phyloP scores from a whole-genome alignment of 2,888 invertebrate genomes.

The Sesamia inferens region DNA sequence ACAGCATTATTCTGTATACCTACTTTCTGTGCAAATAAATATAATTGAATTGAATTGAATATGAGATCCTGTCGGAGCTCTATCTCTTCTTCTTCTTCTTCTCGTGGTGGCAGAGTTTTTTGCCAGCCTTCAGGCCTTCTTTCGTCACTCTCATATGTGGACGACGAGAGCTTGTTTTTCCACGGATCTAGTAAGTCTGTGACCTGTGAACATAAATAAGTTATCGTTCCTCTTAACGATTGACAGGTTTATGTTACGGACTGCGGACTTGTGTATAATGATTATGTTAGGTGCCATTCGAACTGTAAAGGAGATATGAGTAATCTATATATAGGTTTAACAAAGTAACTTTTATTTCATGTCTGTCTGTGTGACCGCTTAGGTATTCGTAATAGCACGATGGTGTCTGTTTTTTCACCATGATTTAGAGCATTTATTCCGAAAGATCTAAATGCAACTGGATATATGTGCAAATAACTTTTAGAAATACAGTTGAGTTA shows the following conservation, averaged over 20 bases:
- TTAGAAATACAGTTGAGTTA: no score
- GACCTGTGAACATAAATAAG: slow-evolving; percentile 28
- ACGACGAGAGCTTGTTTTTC: slow-evolving; percentile 16
- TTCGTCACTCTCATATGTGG: no score
- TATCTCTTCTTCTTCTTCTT: no score
- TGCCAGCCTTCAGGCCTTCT: no score
- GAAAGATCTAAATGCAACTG: no score
- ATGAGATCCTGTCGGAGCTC: no score
- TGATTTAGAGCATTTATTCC: background rate
- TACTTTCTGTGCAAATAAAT: no score
- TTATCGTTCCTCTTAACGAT: slow-evolving; percentile 29
- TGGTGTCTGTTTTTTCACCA: background rate
- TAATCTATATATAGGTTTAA: slow-evolving; percentile 3
- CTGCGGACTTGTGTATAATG: slow-evolving; percentile 24
- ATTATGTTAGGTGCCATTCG: slow-evolving; percentile 5
- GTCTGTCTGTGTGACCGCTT: background rate
- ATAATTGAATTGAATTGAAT: no score
- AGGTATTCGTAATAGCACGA: background rate
- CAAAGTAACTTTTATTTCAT: background rate
- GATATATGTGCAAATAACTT: no score
- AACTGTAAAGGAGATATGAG: slow-evolving; percentile 28
- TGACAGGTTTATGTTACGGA: slow-evolving; percentile 4
- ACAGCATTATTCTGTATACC: no score
- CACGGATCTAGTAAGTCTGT: slow-evolving; percentile 31
- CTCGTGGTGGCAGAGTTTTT: no score